Conservation (phyloP, 2,113 vertebrate genomes). For the Hippocampus abdominalis region DNA sequence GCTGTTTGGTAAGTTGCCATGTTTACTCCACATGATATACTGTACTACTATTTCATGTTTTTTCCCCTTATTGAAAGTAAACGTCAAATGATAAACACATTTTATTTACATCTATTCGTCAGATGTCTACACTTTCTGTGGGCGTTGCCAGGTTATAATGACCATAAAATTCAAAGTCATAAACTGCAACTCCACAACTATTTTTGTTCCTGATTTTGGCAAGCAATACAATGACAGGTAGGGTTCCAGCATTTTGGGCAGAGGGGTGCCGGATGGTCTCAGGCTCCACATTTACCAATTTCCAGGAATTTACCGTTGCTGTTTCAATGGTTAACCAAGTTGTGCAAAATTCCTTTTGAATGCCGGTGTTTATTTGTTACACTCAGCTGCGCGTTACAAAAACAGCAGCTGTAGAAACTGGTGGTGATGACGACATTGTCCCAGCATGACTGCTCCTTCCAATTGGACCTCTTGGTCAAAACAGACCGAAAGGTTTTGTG, state of each 20-base stretch:
- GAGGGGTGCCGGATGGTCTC: no score
- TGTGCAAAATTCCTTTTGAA: neutral
- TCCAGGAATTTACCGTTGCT: neutral
- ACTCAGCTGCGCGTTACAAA: slow-evolving; percentile 18
- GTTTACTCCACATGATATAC: no score
- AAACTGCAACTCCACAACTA: neutral
- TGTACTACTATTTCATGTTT: no score
- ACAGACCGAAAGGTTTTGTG: neutral
- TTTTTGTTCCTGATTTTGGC: neutral
- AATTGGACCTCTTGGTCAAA: neutral
- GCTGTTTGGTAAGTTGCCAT: no score
- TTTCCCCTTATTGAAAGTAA: no score
- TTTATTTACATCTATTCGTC: no score
- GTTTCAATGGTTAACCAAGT: neutral
- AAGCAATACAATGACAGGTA: neutral
- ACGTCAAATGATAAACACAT: no score
- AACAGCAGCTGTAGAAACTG: slow-evolving; percentile 1
- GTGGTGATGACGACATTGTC: neutral
- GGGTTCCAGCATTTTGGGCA: neutral
- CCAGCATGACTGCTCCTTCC: neutral
- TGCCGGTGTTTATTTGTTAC: slow-evolving; percentile 10
- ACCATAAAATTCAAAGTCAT: neutral
- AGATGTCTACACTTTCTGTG: no score
- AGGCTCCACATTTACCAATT: neutral
- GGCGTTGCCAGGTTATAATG: no score